Evolutionary conservation across 2,888 invertebrate genomes (phyloP), one percentile per base, ranked within the genome.

Genomic region (Cryptus viduatorius): DNA sequence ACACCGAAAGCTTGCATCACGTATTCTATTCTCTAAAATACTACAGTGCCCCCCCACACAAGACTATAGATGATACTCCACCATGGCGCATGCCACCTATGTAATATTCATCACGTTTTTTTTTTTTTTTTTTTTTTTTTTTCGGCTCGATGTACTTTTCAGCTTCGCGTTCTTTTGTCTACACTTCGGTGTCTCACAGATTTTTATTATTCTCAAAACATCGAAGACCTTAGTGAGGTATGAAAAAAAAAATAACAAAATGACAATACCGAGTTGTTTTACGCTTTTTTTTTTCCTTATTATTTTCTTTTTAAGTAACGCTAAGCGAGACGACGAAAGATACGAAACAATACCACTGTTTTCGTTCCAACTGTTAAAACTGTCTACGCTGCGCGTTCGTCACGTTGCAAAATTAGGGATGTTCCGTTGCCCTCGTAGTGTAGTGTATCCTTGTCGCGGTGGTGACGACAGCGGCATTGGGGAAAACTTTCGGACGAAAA

Each of bases 191-290:
- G 75, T 82, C 79, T 82, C 84, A 65, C 82, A 67, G 75, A 79
- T 82, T 84, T 84, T 79, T 82, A 84, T 84, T 84, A 82, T 84
- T 79, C 79, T 72, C 79, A 82, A 67, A 79, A 82, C 82, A 76
- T 79, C 75, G 44, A 68, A 71, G 14, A 56, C 69, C 59, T 81
- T 81, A 75, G 82, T 2, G 31, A 78, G 78, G 29, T 68, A 69
- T 48, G 65, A 69, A 29, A 59, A 69, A 29, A 59, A 69, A 69
- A 69, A 48, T 50, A 50, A 46, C 8, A 37, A 46, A 56, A 77
- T 24, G 56, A 72, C 29, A n/a, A 59, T 59, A 31, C 8, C 19
- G 37, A 37, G 37, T 37, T 37, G 37, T 37, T 37, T 7, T 37
- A 24, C 24, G 24, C n/a, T n/a, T 37, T 19, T 56, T 56, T 56